Evolutionary conservation across 1,140 invertebrate species (phyloP).

Genomic region (Choristoneura fumiferana): DNA sequence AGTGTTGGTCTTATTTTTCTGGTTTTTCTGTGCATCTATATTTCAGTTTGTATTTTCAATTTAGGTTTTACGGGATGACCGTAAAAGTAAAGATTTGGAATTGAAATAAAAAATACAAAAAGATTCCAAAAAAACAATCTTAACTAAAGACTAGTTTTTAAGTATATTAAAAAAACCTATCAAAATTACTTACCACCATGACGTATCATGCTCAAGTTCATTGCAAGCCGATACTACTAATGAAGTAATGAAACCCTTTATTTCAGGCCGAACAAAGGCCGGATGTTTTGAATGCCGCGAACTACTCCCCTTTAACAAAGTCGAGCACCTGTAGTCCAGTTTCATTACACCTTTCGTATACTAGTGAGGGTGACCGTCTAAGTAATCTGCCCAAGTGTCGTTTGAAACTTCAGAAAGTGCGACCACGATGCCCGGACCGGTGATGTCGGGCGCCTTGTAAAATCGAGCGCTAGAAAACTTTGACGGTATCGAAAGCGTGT

Average conservation of each 20-base stretch:
- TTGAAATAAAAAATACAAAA: no score
- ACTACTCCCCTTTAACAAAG: constrained; percentile 14
- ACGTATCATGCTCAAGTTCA: constrained; percentile 36
- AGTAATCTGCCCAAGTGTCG: constrained; percentile 27
- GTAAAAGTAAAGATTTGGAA: no score
- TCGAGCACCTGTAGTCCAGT: constrained; percentile 25
- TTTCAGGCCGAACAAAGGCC: neutral
- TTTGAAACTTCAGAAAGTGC: constrained; percentile 24
- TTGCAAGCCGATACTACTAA: constrained; percentile 33
- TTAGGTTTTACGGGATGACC: no score
- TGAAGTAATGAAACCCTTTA: neutral
- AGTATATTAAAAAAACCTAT: no score
- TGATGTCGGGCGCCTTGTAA: constrained; percentile 12
- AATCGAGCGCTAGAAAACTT: constrained; percentile 17
- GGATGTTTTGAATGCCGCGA: constrained; percentile 11
- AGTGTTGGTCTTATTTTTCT: no score
- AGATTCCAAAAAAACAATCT: no score
- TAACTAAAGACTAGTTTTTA: no score
- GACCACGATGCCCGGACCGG: constrained; percentile 5
- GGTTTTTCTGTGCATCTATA: no score
- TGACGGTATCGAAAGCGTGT: constrained; percentile 17
- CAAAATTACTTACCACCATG: no score
- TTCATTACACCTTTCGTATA: constrained; percentile 26
- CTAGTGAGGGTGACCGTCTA: constrained; percentile 23
- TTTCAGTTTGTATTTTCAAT: no score